These are phyloP conservation scores for Cochlearius cochlearius DNA, from an alignment of 2,113 vertebrate species.

Conservation along the genomic window DNA sequence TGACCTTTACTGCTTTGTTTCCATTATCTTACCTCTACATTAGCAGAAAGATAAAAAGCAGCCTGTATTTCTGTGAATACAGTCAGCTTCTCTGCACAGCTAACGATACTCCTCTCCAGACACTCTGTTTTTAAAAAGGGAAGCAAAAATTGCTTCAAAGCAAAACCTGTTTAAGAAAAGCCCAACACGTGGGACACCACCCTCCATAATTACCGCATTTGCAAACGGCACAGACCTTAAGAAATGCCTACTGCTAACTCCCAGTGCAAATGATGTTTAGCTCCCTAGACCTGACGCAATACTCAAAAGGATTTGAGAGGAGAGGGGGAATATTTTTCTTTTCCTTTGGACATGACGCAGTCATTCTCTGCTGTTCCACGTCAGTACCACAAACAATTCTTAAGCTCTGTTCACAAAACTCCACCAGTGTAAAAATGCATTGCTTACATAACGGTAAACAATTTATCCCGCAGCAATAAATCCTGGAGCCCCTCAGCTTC, in stretches of 20 bases:
- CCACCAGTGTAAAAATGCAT: neutral
- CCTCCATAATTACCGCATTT: neutral
- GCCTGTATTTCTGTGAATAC: neutral
- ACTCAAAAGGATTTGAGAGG: neutral
- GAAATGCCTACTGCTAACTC: neutral
- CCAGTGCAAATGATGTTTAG: neutral
- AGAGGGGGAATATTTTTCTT: neutral
- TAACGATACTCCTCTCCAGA: neutral
- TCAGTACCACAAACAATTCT: neutral
- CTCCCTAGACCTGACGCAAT: neutral
- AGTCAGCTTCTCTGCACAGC: neutral
- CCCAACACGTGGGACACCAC: neutral
- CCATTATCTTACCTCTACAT: neutral
- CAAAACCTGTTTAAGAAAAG: neutral
- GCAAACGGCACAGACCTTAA: neutral
- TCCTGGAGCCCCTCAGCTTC: neutral
- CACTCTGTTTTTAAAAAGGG: neutral
- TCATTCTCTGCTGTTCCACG: neutral
- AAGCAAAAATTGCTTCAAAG: neutral
- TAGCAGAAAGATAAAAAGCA: neutral
- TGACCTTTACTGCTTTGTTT: neutral
- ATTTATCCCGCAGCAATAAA: neutral
- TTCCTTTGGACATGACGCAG: neutral
- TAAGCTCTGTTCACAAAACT: neutral
- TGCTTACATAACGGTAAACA: neutral